Evolutionary conservation across 2,113 vertebrate species (phyloP), one percentile per base, ranked within the genome.

Genomic region (Australoheros scitulus): DNA sequence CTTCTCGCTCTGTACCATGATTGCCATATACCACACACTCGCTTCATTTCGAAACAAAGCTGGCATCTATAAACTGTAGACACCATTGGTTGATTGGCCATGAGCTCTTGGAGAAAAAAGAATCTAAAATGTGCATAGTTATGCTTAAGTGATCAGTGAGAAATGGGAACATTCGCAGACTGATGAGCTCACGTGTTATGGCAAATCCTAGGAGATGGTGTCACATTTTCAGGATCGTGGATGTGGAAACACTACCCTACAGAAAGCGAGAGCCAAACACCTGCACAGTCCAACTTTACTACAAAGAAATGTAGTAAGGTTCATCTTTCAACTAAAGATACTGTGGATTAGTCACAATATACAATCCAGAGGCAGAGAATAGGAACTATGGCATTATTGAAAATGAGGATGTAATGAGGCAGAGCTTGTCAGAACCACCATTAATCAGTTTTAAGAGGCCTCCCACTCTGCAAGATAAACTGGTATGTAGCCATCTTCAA

Each of bases 21-120:
- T 91, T 90, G 92, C 72, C 58, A 77, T 70, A 88, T 50, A 92
- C 81, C 89, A 91, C 85, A 91, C 82, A 89, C 82, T 88, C 79
- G 90, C 80, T 88, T 43, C 84, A 29, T 84, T 81, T 85, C 63
- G 85, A 89, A 89, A 82, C 76, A 87, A 72, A 77, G 83, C 70
- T 74, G 24, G 56, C 64, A 75, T 83, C 56, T 80, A 76, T 83
- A 77, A 82, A 88, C 76, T 76, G 61, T 58, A 79, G 78, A 92
- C 79, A 84, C 85, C 82, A 68, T 88, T 65, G 29, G 77, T 76
- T 75, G 81, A 92, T 87, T 92, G 89, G 86, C 77, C 84, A 77
- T 52, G 55, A 74, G 65, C 22, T 80, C 43, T 59, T 89, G 56
- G 82, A 32, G 59, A 63, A 61, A 22, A 34, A 61, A 50, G 14